A percentile compares a stretch with the other conserved stretches of the same genome.
These are phyloP conservation scores for Heterotilapia buettikoferi DNA, from an alignment of 2,113 vertebrate genomes.

Conservation along the genomic window DNA sequence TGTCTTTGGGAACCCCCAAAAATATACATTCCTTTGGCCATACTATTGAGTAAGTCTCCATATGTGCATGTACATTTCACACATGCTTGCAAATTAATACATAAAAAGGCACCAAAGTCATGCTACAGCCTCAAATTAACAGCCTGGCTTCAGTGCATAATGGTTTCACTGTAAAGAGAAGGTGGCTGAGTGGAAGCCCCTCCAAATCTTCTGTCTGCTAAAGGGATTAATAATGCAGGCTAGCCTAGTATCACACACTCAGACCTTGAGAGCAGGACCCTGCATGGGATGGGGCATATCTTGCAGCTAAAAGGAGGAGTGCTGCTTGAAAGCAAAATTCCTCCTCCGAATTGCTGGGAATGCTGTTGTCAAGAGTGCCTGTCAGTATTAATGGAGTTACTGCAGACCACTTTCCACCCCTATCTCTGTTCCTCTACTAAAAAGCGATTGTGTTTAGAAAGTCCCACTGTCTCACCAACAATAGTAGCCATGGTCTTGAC, in stretches of 20 bases:
- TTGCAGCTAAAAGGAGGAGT: background rate
- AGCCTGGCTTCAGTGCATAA: slow-evolving; percentile 28
- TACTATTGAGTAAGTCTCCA: background rate
- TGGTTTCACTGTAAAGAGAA: slow-evolving; percentile 51
- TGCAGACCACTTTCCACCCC: background rate
- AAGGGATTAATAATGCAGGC: slow-evolving; percentile 60
- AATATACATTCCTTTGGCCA: background rate
- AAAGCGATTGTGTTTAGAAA: background rate
- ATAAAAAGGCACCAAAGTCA: background rate
- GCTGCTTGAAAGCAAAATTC: background rate
- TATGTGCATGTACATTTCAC: background rate
- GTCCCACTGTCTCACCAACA: background rate
- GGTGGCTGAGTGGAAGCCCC: slow-evolving; percentile 38
- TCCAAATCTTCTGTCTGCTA: slow-evolving; percentile 40
- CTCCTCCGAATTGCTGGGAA: background rate
- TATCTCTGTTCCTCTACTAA: background rate
- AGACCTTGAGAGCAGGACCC: background rate
- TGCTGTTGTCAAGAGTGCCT: background rate
- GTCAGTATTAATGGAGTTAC: background rate
- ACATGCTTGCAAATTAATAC: background rate
- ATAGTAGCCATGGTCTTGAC: background rate
- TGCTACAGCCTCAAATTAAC: slow-evolving; percentile 25
- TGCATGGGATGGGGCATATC: background rate
- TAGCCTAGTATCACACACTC: slow-evolving; percentile 19
- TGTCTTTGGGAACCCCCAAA: background rate